Evolutionary conservation across 2,113 vertebrate genomes (phyloP).

Genomic region (Rousettus leschenaultii): DNA sequence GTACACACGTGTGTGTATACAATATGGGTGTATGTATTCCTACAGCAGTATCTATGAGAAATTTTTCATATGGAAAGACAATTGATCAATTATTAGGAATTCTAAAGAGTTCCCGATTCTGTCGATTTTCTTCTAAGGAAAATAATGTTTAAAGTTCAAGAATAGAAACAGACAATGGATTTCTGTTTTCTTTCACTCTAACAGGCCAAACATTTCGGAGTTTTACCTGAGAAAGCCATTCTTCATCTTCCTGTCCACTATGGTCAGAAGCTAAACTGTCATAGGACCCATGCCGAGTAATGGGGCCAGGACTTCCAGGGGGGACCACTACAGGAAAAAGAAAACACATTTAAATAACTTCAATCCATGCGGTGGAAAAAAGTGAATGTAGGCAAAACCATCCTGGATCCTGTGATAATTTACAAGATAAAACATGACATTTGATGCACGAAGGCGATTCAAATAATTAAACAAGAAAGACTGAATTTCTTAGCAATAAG

Average conservation of each 20-base stretch:
- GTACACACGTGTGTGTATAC: background rate
- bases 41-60: background rate
- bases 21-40: background rate
- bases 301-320: slow-evolving; percentile 92
- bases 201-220: background rate
- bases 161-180: background rate
- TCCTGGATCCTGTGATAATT: background rate
- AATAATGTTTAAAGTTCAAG: background rate
- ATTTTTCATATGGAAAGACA: slow-evolving; percentile 34
- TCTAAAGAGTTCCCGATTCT: background rate
- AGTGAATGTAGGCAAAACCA: background rate
- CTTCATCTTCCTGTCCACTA: slow-evolving; percentile 95
- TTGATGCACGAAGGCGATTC: background rate
- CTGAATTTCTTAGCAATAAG: background rate
- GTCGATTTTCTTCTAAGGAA: background rate
- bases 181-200: slow-evolving; percentile 16
- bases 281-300: slow-evolving; percentile 93
- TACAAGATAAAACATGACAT: background rate
- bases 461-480: slow-evolving; percentile 15
- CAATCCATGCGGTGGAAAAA: background rate
- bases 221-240: slow-evolving; percentile 98
- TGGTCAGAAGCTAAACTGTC: slow-evolving; percentile 96
- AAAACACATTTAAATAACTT: slow-evolving; percentile 29
- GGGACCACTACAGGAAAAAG: slow-evolving; percentile 85
- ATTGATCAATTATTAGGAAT: background rate